Evolutionary conservation across 2,888 invertebrate genomes (phyloP), one percentile per base, ranked within the genome.

Genomic region (Parascotia fuliginaria): DNA sequence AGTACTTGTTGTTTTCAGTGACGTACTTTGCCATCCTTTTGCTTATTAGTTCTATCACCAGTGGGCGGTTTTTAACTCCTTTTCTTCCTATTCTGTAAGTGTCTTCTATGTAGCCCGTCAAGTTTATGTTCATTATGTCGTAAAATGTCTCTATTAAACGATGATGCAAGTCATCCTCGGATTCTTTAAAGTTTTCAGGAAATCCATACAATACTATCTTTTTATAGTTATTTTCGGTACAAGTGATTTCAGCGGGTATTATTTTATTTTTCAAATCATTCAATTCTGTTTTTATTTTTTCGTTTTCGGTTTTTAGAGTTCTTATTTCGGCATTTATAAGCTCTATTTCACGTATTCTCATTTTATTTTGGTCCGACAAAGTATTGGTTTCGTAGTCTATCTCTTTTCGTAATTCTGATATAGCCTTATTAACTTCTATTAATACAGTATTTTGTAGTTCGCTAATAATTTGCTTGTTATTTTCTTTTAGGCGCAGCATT

Each of bases 41-140:
- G 33, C 51, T 59, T n/a, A 59, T 36, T 3, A 58, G 39, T 28
- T 58, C 58, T 6, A 58, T 36, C 0, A 58, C 42, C 12, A 58
- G 24, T 12, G 57, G 57, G 5, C 57, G 42, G n/a, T 38, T 48
- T 31, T 31, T 31, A 31, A 9, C n/a, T 4, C n/a, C 6, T 3
- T 31, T 31, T 9, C 31, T 31, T 31, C 31, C 31, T 31, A 31
- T 4, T 11, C 31, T 5, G 31, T 31, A n/a, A n/a, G n/a, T n/a
- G n/a, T n/a, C n/a, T n/a, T n/a, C n/a, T n/a, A n/a, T n/a, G n/a
- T n/a, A n/a, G n/a, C n/a, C n/a, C n/a, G n/a, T n/a, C n/a, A 31
- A 9, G 31, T 31, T 9, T 7, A 31, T n/a, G 31, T 31, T 4
- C n/a, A 31, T 4, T 4, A 31, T 7, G 5, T 31, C 31, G 3